Base-by-base conservation (phyloP, 2,113 vertebrate species). In the Cichladusa arquata region DNA sequence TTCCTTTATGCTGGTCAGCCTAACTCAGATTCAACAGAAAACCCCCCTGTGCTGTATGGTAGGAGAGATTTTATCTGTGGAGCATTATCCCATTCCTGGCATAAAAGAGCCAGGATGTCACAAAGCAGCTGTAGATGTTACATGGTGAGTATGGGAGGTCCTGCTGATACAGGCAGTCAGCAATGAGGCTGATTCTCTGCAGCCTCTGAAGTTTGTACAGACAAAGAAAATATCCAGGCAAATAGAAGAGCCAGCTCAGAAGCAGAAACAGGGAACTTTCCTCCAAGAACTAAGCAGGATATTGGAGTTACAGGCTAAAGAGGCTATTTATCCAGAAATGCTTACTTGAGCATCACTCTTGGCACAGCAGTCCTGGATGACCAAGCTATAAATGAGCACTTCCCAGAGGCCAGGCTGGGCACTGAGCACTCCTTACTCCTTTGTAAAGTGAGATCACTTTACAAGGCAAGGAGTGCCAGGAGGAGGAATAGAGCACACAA, bases 31-130 rank as follows among this genome's bases (percentile, higher is more conserved):
- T 86, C 28, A 87, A 24, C 5, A 60, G 13, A 36, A 81, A 71
- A 36, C 4, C 10, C 36, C 36, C 0, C 0, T n/a, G 15, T 42
- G 23, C 36, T 53, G 4, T 14, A 36, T 42, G 38, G n/a, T 18
- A 62, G 26, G 7, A 70, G 16, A 86, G 67, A 73, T 62, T 36
- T 56, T 76, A 76, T 53, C 61, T 31, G 38, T 3, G 24, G 22
- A 26, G 40, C 2, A 2, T 58, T 72, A 70, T 24, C 14, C 42
- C 36, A 38, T 34, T 62, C 31, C 54, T 60, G 31, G 36, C 4
- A 5, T 34, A 44, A 76, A 54, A 80, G 56, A 73, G 26, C 17
- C 45, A 72, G 14, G 48, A 61, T 4, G 5, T 45, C 20, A 76
- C 34, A 31, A 64, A 88, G 48, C 2, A 44, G 11, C 23, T 53